Conservation (phyloP, 2,888 invertebrate species). For the Nineta flava region DNA sequence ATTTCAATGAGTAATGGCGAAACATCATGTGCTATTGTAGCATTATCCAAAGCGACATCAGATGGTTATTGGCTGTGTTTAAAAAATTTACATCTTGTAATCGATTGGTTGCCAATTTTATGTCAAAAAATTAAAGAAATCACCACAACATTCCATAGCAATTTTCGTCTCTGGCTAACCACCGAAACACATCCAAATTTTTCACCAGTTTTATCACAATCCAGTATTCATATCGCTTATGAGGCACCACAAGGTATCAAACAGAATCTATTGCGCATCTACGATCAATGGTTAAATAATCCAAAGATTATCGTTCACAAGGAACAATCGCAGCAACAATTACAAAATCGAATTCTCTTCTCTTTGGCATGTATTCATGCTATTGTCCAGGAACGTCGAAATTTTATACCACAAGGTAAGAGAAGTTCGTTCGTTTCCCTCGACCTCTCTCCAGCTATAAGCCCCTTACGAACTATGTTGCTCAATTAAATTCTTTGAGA, state of each 20-base stretch:
- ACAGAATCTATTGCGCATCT: slow-evolving; percentile 59
- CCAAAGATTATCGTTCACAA: background rate
- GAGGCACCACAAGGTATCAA: slow-evolving; percentile 78
- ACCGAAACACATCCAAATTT: slow-evolving; percentile 67
- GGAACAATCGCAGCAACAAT: slow-evolving; percentile 12
- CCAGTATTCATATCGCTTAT: slow-evolving; percentile 64
- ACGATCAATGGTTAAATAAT: slow-evolving; percentile 47
- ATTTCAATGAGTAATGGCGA: slow-evolving; percentile 72
- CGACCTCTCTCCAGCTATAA: too few relatives aligned
- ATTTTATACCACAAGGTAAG: slow-evolving; percentile 74
- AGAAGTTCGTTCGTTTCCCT: too few relatives aligned
- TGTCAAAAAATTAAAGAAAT: slow-evolving; percentile 42
- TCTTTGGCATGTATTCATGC: slow-evolving; percentile 80
- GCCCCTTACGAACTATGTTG: too few relatives aligned
- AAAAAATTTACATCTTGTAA: slow-evolving; percentile 66
- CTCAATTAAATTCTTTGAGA: too few relatives aligned
- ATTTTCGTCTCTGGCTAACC: slow-evolving; percentile 70
- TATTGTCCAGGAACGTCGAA: slow-evolving; percentile 76
- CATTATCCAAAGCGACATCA: slow-evolving; percentile 38
- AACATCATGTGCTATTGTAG: slow-evolving; percentile 42
- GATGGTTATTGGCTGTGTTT: slow-evolving; percentile 62
- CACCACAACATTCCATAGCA: slow-evolving; percentile 28
- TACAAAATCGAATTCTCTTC: slow-evolving; percentile 39
- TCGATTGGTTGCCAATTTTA: slow-evolving; percentile 49
- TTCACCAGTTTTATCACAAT: slow-evolving; percentile 56